Evolutionary conservation across 2,888 invertebrate species (phyloP).

Genomic region (Lasioglossum vierecki): DNA sequence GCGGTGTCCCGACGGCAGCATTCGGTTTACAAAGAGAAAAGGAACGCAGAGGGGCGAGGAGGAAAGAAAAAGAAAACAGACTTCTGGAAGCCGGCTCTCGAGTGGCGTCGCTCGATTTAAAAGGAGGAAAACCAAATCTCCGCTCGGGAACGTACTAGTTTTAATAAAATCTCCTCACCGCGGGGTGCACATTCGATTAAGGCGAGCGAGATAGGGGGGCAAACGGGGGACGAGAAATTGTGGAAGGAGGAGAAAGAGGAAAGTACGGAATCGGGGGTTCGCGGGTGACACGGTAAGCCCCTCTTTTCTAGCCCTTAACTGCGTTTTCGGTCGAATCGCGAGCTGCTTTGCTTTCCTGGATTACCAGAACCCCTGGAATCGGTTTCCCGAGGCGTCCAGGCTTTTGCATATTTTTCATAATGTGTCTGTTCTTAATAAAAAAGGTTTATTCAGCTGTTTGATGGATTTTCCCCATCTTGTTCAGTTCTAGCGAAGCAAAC

Average conservation of each 20-base stretch:
- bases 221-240: neutral
- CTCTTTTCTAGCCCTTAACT: slow-evolving; percentile 37
- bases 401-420: neutral
- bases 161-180: slow-evolving; percentile 53
- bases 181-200: slow-evolving; percentile 58
- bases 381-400: slow-evolving; percentile 1
- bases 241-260: neutral
- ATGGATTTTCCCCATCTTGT: neutral
- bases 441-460: neutral
- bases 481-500: neutral
- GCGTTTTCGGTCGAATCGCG: slow-evolving; percentile 31
- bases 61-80: neutral
- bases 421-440: neutral
- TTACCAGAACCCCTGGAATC: slow-evolving; percentile 27
- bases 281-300: slow-evolving; percentile 49
- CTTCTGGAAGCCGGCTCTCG: neutral
- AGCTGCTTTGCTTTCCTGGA: slow-evolving; percentile 24
- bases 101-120: slow-evolving; percentile 9
- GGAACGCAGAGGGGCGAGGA: neutral
- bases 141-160: slow-evolving; percentile 30
- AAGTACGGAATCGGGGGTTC: slow-evolving; percentile 14
- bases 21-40: neutral
- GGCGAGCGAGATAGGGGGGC: slow-evolving; percentile 14
- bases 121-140: slow-evolving; percentile 13
- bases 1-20: neutral